Evolutionary conservation across 2,888 invertebrate genomes (phyloP), one percentile per base, ranked within the genome.

Genomic region (Drosophila pseudotakahashii): DNA sequence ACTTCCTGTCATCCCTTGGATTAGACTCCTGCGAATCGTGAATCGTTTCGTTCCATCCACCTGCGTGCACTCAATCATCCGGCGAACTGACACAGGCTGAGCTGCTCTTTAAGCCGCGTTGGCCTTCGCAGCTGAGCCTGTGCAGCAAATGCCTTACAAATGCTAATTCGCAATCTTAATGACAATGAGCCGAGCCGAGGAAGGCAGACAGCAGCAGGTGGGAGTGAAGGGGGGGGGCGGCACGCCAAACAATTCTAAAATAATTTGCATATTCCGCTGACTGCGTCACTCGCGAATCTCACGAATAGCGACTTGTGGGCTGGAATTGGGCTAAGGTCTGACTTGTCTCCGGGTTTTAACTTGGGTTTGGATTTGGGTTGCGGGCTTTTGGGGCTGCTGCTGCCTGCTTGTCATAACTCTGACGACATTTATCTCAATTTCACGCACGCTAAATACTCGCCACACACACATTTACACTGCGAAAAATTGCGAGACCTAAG

Each of bases 111-210:
- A 66, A 66, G 66, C 55, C 57, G 26, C 39, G 57, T 67, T 68
- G 48, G 64, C 66, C 66, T 66, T 66, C 51, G 51, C 66, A 67
- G 66, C 69, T 67, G 66, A 57, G 66, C 58, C 58, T 3, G 16
- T 63, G 63, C 72, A 48, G 52, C 19, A 61, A 78, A 73, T 79
- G 77, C 80, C 62, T 70, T 77, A 75, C 66, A 75, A 75, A 79
- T 77, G 80, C 75, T 77, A 77, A 77, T 77, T 77, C 80, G 77
- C 79, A 77, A 77, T 80, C 79, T 66, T 79, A 80, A 80, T 77
- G 77, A 75, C 78, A 77, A 63, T 77, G 74, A 59, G 64, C 26
- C 26, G 60, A 3, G 44, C 4, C 14, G 37, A 9, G 45, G 23
- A 23, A 9, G 9, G 26, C 50, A 42, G 69, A 45, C 53, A 60